These are phyloP conservation scores for Drosophila nasuta DNA, from an alignment of 1,140 invertebrate genomes.

Conservation along the genomic window DNA sequence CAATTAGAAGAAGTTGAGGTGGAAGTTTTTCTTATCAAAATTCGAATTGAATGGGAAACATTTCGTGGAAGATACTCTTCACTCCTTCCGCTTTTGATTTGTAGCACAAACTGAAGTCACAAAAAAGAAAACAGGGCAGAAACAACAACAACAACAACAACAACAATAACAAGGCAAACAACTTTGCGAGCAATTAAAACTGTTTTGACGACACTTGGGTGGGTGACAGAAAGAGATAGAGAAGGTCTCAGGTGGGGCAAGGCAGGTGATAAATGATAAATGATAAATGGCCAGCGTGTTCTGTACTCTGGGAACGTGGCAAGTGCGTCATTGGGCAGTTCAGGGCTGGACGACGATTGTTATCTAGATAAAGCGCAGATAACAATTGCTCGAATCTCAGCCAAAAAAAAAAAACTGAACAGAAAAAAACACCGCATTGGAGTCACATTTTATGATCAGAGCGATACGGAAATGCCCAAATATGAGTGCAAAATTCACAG, in stretches of 20 bases:
- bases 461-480: conserved; percentile 45
- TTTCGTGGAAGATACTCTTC: conserved; percentile 3
- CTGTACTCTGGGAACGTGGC: conserved; percentile 29
- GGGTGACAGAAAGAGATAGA: neutral
- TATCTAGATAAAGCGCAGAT: conserved; percentile 75
- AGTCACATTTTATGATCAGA: conserved; percentile 62
- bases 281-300: conserved; percentile 46
- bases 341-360: conserved; percentile 47
- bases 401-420: conserved; percentile 27
- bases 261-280: conserved; percentile 4
- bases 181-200: conserved; percentile 80
- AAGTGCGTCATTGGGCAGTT: conserved; percentile 76
- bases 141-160: conserved; percentile 10
- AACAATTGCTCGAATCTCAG: conserved; percentile 44
- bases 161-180: conserved; percentile 69
- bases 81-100: conserved; percentile 59
- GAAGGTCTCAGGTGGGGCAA: neutral
- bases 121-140: conserved; percentile 43
- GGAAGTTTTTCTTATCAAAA: conserved; percentile 24
- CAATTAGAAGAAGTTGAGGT: conserved; percentile 37
- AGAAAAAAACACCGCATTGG: neutral
- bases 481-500: conserved; percentile 22
- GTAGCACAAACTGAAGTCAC: conserved; percentile 68
- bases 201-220: conserved; percentile 46
- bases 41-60: conserved; percentile 33